These are phyloP conservation scores for Esox masquinongy DNA, from an alignment of 2,797 vertebrate species.

Conservation along the genomic window DNA sequence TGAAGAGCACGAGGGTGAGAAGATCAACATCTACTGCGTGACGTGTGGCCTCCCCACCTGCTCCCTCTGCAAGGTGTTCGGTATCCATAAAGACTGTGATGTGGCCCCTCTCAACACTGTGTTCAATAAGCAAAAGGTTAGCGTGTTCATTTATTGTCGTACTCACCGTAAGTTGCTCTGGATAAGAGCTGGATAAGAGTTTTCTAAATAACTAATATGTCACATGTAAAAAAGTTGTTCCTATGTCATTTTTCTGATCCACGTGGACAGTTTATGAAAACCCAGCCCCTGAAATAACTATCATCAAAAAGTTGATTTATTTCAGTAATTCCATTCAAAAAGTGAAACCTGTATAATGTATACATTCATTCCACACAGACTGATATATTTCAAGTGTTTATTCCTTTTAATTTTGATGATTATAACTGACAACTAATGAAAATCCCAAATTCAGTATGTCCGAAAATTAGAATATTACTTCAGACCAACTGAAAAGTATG, in stretches of 20 bases:
- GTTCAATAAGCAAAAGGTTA: constrained; percentile 88
- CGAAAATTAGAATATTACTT: no score
- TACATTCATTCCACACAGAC: no score
- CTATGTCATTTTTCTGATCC: no score
- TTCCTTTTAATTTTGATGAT: no score
- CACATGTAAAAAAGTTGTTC: no score
- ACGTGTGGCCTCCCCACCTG: constrained; percentile 90
- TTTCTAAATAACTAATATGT: background rate
- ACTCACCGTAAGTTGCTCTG: background rate
- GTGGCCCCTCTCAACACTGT: constrained; percentile 87
- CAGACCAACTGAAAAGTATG: no score
- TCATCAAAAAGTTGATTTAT: no score
- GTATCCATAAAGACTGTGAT: constrained; percentile 88
- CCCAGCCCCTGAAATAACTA: background rate
- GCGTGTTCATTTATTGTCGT: background rate
- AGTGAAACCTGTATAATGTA: no score
- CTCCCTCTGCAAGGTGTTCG: constrained; percentile 95
- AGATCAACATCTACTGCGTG: constrained; percentile 94
- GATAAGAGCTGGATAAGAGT: background rate
- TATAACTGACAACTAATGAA: no score
- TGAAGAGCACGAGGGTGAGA: constrained; percentile 87
- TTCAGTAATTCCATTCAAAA: no score
- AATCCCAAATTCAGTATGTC: no score
- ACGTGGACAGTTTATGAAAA: background rate
- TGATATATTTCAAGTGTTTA: no score